A percentile compares a stretch with the other conserved stretches of the same genome.
phyloP scores from a whole-genome alignment of 2,113 vertebrate species.

The Amblyornis subalaris region DNA sequence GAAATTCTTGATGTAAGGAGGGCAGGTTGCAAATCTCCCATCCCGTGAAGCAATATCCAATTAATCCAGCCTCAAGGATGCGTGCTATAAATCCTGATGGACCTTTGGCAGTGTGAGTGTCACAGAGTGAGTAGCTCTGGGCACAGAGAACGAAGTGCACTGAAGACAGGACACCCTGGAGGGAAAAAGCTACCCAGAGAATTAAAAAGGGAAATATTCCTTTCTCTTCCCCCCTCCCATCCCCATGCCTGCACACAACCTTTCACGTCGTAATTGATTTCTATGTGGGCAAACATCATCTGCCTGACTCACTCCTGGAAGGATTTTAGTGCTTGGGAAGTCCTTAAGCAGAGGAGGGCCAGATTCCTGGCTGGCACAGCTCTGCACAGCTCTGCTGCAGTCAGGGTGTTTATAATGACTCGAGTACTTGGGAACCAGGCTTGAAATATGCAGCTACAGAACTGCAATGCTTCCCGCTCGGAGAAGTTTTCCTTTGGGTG shows the following conservation, averaged over 20 bases:
- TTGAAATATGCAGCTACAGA: constrained; percentile 29
- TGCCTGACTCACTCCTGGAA: not conserved
- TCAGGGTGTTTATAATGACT: constrained; percentile 28
- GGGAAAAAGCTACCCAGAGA: not conserved
- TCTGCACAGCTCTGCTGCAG: constrained; percentile 23
- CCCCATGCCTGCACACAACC: not conserved
- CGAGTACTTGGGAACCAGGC: not conserved
- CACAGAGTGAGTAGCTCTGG: not conserved
- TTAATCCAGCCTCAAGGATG: not conserved
- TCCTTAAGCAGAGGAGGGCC: not conserved
- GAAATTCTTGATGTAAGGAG: not conserved
- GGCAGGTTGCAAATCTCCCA: not conserved
- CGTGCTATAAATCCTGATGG: constrained; percentile 21
- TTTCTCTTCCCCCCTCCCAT: not conserved
- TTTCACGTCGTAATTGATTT: not conserved
- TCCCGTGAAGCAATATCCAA: not conserved
- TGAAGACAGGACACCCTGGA: not conserved
- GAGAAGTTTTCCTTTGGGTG: not conserved
- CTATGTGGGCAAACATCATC: not conserved
- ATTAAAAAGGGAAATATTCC: not conserved
- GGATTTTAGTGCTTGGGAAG: not conserved
- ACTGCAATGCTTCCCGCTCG: not conserved
- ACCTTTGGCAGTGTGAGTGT: not conserved
- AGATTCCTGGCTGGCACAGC: constrained; percentile 28
- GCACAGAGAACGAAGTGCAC: not conserved